Percentiles rank a stretch among this genome's conserved stretches.
Evolutionary conservation across 2,888 invertebrate genomes (phyloP).

Genomic region (Acanthacorydalis orientalis): DNA sequence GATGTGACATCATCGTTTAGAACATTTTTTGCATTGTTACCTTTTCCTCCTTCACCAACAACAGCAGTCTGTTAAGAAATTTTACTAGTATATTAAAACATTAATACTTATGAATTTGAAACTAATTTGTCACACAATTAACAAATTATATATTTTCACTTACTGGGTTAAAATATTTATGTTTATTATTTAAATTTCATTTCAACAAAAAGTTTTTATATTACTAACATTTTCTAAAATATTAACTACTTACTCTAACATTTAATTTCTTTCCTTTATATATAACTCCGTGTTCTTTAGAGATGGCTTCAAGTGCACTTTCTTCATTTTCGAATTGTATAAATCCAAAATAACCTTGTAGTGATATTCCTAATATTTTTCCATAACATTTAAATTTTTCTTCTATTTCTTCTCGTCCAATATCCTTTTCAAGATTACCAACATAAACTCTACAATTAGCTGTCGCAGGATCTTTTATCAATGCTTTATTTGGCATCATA

Average conservation of each 20-base stretch:
- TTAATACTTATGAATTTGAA: not conserved
- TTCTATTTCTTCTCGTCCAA: constrained; percentile 42
- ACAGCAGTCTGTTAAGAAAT: not conserved
- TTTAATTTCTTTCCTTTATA: constrained; percentile 57
- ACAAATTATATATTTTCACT: no score
- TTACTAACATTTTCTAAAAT: no score
- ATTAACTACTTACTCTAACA: constrained; percentile 22
- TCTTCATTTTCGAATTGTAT: constrained; percentile 66
- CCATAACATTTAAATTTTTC: constrained; percentile 59
- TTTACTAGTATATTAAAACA: not conserved
- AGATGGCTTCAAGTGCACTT: constrained; percentile 59
- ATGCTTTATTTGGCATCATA: not conserved
- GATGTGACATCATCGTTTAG: not conserved
- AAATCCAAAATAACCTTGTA: constrained; percentile 71
- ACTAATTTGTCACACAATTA: not conserved
- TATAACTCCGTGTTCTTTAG: constrained; percentile 46
- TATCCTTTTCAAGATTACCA: constrained; percentile 50
- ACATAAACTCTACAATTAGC: constrained; percentile 64
- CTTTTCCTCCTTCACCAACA: constrained; percentile 4
- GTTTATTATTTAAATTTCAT: no score
- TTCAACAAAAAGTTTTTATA: no score
- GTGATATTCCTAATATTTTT: constrained; percentile 46
- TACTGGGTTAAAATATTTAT: no score
- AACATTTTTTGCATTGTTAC: not conserved
- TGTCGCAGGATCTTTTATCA: constrained; percentile 58